Evolutionary conservation across 2,888 invertebrate genomes (phyloP).

Genomic region (Blastobasis adustella): DNA sequence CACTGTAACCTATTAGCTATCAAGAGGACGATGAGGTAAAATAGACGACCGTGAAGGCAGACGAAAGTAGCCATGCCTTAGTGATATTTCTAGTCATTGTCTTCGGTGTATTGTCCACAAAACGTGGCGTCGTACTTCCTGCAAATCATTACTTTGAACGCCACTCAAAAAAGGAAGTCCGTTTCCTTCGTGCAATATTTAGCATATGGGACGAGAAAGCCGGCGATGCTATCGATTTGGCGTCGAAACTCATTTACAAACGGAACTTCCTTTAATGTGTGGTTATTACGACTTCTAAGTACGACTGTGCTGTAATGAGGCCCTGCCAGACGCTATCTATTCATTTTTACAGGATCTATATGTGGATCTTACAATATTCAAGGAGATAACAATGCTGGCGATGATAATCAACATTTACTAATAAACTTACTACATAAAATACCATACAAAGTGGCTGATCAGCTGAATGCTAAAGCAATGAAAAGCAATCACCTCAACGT

Average conservation of each 20-base stretch:
- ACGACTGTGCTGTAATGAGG: conserved; percentile 1
- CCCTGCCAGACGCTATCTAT: too few relatives aligned
- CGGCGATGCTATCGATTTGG: conserved; percentile 25
- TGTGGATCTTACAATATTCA: too few relatives aligned
- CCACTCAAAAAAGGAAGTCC: conserved; percentile 54
- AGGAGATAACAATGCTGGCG: too few relatives aligned
- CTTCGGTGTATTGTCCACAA: conserved; percentile 42
- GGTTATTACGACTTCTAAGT: neutral
- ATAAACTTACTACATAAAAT: too few relatives aligned
- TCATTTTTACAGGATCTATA: too few relatives aligned
- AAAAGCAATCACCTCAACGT: too few relatives aligned
- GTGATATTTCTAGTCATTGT: conserved; percentile 23
- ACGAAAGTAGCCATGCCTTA: conserved; percentile 2
- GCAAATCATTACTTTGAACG: conserved; percentile 29
- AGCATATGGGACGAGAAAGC: conserved; percentile 45
- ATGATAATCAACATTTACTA: too few relatives aligned
- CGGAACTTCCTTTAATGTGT: conserved; percentile 35
- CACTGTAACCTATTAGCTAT: neutral
- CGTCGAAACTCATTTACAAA: conserved; percentile 30
- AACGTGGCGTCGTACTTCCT: conserved; percentile 46
- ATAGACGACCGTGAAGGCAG: conserved; percentile 2
- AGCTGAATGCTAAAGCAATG: too few relatives aligned
- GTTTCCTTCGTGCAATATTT: conserved; percentile 54
- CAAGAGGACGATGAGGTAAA: conserved; percentile 3
- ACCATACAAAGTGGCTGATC: too few relatives aligned